phyloP scores from a whole-genome alignment of 2,113 vertebrate genomes.

The Nipponia nippon region DNA sequence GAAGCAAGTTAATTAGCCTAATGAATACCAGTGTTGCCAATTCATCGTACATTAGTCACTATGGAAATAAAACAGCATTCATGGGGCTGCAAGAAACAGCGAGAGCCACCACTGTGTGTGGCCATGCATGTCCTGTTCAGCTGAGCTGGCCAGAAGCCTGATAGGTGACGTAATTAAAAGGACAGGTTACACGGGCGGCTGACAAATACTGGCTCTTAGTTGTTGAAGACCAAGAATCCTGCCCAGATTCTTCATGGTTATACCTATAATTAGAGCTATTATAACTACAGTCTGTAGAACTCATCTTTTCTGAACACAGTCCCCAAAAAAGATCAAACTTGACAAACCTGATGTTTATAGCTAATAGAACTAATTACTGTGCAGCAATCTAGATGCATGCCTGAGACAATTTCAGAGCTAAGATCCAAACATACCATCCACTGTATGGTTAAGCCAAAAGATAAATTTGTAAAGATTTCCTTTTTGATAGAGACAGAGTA shows the following conservation, averaged over 20 bases:
- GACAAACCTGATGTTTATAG: background rate
- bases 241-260: background rate
- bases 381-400: background rate
- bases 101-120: background rate
- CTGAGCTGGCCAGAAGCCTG: background rate
- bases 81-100: background rate
- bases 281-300: background rate
- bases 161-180: background rate
- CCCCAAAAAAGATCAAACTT: background rate
- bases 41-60: background rate
- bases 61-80: background rate
- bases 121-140: background rate
- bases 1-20: background rate
- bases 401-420: background rate
- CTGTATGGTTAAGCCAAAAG: background rate
- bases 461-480: background rate
- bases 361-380: background rate
- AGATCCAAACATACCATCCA: background rate
- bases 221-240: background rate
- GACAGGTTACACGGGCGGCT: background rate
- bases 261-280: background rate
- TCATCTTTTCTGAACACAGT: background rate
- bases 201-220: background rate
- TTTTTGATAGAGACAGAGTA: background rate
- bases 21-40: background rate